A percentile compares a stretch with the other conserved stretches of the same genome.
These are phyloP conservation scores for Lordiphosa collinella DNA, from an alignment of 1,140 invertebrate species.

Conservation along the genomic window DNA sequence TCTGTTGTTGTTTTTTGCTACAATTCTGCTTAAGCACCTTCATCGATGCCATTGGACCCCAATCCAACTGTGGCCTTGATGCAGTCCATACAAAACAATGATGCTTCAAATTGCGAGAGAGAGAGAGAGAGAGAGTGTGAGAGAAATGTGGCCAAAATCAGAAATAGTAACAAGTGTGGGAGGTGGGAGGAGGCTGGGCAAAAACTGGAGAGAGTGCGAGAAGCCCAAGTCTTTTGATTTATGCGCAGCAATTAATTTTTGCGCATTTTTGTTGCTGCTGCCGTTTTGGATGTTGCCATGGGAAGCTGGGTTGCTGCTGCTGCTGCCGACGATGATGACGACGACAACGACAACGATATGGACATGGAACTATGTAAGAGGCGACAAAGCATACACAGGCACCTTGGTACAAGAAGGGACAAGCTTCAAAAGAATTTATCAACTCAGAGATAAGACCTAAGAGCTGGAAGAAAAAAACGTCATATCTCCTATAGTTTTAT, in stretches of 20 bases:
- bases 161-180: slow-evolving; percentile 43
- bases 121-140: not conserved
- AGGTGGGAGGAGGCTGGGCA: not conserved
- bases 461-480: no score
- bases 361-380: slow-evolving; percentile 66
- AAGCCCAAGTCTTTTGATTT: slow-evolving; percentile 73
- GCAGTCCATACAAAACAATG: slow-evolving; percentile 28
- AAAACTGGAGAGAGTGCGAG: slow-evolving; percentile 27
- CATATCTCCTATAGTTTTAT: no score
- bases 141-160: slow-evolving; percentile 23
- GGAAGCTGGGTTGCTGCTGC: slow-evolving; percentile 33
- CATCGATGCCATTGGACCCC: not conserved
- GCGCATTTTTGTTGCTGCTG: slow-evolving; percentile 48
- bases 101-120: not conserved
- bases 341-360: slow-evolving; percentile 37
- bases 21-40: slow-evolving; percentile 28
- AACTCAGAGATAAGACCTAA: no score
- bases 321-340: slow-evolving; percentile 15
- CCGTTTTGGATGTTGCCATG: slow-evolving; percentile 41
- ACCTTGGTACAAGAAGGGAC: slow-evolving; percentile 4
- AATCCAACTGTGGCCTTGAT: not conserved
- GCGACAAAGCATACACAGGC: slow-evolving; percentile 49
- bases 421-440: no score
- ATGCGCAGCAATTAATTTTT: slow-evolving; percentile 77
- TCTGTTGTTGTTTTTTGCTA: slow-evolving; percentile 13